Conservation (phyloP, 2,797 vertebrate genomes). For the Sarcoramphus papa region DNA sequence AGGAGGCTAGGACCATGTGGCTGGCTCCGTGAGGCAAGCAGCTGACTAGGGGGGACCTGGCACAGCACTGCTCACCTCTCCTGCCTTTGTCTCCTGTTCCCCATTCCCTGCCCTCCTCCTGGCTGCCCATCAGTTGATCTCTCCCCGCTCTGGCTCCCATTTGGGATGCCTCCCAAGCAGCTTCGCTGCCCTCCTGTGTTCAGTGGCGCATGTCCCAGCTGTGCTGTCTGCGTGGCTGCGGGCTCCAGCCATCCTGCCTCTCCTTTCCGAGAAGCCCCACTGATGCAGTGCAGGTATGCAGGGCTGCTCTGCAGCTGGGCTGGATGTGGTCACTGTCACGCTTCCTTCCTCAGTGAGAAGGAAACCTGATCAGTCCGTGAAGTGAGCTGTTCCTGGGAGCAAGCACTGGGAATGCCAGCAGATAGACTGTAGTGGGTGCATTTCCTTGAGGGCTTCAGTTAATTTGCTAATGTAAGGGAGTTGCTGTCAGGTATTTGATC, state of each 20-base stretch:
- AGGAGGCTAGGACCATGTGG: neutral
- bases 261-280: neutral
- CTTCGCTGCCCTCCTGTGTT: neutral
- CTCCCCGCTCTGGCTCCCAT: neutral
- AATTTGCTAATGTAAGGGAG: neutral
- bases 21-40: neutral
- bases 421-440: accelerated
- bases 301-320: neutral
- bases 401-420: neutral
- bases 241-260: neutral
- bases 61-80: neutral
- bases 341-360: constrained; percentile 43
- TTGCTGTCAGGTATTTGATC: neutral
- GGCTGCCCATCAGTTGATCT: neutral
- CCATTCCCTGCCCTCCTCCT: neutral
- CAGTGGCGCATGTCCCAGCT: accelerated
- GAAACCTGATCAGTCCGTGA: neutral
- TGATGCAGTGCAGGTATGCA: neutral
- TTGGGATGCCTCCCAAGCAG: neutral
- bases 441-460: neutral
- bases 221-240: neutral
- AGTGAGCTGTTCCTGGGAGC: neutral
- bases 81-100: neutral
- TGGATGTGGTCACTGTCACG: neutral
- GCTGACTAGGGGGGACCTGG: neutral